Conservation (phyloP, 2,113 vertebrate species). For the Leptodactylus fuscus region DNA sequence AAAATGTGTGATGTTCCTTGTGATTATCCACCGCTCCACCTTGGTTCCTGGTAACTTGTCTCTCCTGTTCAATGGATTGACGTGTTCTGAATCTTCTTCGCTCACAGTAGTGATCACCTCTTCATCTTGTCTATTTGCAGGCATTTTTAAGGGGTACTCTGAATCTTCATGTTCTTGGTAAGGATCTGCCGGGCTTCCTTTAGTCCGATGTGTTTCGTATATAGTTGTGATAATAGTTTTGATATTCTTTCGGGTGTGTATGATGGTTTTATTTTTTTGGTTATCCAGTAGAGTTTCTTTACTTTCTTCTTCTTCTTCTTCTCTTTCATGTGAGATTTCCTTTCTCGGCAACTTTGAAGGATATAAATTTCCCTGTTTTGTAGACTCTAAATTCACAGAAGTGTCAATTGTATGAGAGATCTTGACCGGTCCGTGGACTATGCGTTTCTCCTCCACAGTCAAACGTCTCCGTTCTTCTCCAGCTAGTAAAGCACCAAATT, state of each 20-base stretch:
- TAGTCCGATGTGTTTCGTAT: slow-evolving; percentile 12
- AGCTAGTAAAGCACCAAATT: slow-evolving; percentile 57
- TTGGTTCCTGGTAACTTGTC: slow-evolving; percentile 1
- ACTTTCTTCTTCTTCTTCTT: not conserved
- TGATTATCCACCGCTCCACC: slow-evolving; percentile 13
- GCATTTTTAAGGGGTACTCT: not conserved
- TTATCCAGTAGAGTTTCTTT: slow-evolving; percentile 1
- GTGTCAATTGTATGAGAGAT: not conserved
- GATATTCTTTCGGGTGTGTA: slow-evolving; percentile 25
- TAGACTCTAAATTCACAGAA: not conserved
- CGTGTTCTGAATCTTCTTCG: not conserved
- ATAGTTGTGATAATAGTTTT: slow-evolving; percentile 45
- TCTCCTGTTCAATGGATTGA: not conserved
- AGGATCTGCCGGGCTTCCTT: slow-evolving; percentile 7
- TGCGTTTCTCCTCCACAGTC: slow-evolving; percentile 26
- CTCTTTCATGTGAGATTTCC: not conserved
- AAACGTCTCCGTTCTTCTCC: slow-evolving; percentile 19
- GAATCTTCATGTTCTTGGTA: not conserved
- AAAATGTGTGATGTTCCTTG: slow-evolving; percentile 36
- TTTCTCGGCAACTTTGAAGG: not conserved
- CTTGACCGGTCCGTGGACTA: not conserved
- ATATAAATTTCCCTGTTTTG: not conserved
- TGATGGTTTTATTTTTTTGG: slow-evolving; percentile 14
- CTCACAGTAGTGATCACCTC: not conserved
- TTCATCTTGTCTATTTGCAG: not conserved